Evolutionary conservation across 1,140 invertebrate species (phyloP).

Genomic region (Antheraea pernyi): DNA sequence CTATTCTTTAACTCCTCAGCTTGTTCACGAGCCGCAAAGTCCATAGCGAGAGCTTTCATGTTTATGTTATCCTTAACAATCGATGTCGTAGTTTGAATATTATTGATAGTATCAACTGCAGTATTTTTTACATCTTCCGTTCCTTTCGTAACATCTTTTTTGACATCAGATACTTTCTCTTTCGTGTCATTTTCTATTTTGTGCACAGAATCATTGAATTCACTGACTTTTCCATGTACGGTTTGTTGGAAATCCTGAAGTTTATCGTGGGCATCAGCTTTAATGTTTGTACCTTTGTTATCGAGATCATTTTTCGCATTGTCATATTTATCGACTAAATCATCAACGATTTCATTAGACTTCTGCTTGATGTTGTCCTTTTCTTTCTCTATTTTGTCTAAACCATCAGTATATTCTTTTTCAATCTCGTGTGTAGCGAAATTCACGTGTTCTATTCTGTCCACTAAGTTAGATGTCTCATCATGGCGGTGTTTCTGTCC

Average conservation of each 20-base stretch:
- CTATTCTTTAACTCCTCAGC: constrained; percentile 51
- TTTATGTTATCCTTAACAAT: constrained; percentile 42
- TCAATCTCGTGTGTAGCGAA: constrained; percentile 60
- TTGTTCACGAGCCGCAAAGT: constrained; percentile 60
- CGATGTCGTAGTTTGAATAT: constrained; percentile 34
- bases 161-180: constrained; percentile 35
- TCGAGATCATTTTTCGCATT: constrained; percentile 47
- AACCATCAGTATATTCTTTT: constrained; percentile 43
- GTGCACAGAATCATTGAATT: constrained; percentile 37
- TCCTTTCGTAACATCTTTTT: constrained; percentile 40
- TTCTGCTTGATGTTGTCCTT: constrained; percentile 54
- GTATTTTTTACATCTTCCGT: constrained; percentile 47
- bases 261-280: constrained; percentile 38
- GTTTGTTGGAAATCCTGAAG: constrained; percentile 32
- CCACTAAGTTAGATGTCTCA: constrained; percentile 63
- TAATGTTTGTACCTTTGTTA: constrained; percentile 46
- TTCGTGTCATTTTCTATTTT: constrained; percentile 39
- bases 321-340: constrained; percentile 44
- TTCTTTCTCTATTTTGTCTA: constrained; percentile 54
- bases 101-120: constrained; percentile 39
- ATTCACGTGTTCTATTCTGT: constrained; percentile 63
- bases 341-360: constrained; percentile 41
- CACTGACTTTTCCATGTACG: constrained; percentile 36
- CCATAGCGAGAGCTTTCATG: constrained; percentile 49
- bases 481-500: constrained; percentile 65